Conservation (phyloP, 2,888 invertebrate genomes). For the Coelinius sp. region DNA sequence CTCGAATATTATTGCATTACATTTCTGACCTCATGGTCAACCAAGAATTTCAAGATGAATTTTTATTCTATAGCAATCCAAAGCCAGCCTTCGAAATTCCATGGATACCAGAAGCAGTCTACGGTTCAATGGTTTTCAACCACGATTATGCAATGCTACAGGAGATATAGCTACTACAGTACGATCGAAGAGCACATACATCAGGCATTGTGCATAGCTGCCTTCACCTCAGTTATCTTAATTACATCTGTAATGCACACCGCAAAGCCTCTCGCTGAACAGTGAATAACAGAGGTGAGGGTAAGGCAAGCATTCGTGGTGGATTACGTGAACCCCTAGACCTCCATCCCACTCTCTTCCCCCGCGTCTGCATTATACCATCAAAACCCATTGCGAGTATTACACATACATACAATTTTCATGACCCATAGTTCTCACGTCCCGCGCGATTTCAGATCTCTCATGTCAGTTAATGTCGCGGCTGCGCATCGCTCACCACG, state of each 20-base stretch:
- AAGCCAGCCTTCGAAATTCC: constrained; percentile 52
- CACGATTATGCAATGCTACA: constrained; percentile 54
- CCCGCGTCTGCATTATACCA: constrained; percentile 4
- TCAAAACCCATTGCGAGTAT: constrained; percentile 31
- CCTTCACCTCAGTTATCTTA: constrained; percentile 69
- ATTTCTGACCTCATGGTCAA: background rate
- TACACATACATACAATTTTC: constrained; percentile 21
- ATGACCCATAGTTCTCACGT: background rate
- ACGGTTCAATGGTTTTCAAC: constrained; percentile 31
- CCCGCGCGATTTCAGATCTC: constrained; percentile 12
- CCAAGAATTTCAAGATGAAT: background rate
- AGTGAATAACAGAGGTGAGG: constrained; percentile 30
- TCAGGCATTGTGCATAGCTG: constrained; percentile 68
- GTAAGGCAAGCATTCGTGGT: constrained; percentile 17
- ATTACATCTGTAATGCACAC: constrained; percentile 70
- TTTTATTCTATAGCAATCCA: background rate
- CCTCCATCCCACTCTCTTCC: background rate
- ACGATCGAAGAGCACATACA: constrained; percentile 59
- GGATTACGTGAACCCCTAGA: constrained; percentile 24
- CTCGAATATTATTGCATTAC: background rate
- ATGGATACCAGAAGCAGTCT: constrained; percentile 50
- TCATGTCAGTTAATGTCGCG: constrained; percentile 26
- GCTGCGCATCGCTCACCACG: constrained; percentile 20
- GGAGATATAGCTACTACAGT: constrained; percentile 29
- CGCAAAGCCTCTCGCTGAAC: constrained; percentile 52